phyloP scores from a whole-genome alignment of 2,888 invertebrate genomes.

The Tolmerus cingulatus region DNA sequence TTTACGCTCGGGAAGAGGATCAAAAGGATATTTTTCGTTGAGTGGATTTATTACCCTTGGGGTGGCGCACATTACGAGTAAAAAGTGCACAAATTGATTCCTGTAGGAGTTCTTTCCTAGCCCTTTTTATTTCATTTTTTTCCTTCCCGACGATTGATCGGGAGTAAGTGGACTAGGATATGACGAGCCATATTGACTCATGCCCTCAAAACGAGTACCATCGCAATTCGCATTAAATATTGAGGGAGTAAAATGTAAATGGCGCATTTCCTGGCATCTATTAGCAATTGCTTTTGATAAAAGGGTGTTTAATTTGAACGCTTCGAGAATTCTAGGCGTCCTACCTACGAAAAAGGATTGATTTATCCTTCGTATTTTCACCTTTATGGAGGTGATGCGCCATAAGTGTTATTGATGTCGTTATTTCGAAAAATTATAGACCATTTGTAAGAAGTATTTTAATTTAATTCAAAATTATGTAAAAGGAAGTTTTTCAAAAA shows the following conservation, averaged over 20 bases:
- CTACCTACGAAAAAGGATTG: not conserved
- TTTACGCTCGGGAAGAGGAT: constrained; percentile 45
- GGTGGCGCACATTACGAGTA: constrained; percentile 25
- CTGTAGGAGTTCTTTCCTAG: not conserved
- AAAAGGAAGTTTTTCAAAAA: too few relatives aligned
- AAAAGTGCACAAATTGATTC: constrained; percentile 36
- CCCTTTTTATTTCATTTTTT: not conserved
- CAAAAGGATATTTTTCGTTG: constrained; percentile 47
- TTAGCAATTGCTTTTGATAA: not conserved
- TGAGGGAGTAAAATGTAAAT: not conserved
- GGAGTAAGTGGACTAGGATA: not conserved
- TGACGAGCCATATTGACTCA: not conserved
- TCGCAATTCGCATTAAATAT: constrained; percentile 7
- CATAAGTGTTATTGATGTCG: not conserved
- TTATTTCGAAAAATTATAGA: not conserved
- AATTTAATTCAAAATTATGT: not conserved
- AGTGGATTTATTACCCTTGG: constrained; percentile 44
- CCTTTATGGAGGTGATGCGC: not conserved
- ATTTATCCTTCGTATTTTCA: not conserved
- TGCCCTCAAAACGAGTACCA: not conserved
- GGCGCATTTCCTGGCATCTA: not conserved
- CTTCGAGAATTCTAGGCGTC: not conserved
- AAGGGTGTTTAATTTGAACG: not conserved
- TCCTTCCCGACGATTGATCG: not conserved
- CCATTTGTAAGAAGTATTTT: not conserved